These are phyloP conservation scores for Gavia stellata DNA, from an alignment of 2,113 vertebrate species.

Conservation along the genomic window DNA sequence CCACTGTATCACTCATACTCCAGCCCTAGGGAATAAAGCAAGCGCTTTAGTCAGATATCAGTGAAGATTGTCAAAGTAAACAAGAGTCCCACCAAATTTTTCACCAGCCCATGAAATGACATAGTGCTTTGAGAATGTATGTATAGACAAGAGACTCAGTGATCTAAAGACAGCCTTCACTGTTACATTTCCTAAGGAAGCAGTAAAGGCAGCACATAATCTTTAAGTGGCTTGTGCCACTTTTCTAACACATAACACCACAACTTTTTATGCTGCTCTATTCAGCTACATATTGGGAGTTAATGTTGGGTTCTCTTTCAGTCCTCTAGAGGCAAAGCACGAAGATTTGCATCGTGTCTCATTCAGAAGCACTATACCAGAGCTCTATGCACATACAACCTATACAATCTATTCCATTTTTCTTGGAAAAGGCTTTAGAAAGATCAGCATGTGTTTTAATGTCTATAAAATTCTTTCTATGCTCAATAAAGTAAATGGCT, in stretches of 20 bases:
- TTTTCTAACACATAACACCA: not conserved
- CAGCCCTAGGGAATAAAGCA: not conserved
- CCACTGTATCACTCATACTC: not conserved
- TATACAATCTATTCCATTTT: not conserved
- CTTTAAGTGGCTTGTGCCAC: not conserved
- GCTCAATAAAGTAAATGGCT: not conserved
- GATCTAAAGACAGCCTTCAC: not conserved
- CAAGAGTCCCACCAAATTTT: not conserved
- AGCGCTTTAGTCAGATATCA: not conserved
- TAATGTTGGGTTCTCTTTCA: not conserved
- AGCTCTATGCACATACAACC: not conserved
- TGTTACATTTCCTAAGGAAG: not conserved
- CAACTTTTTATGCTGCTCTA: not conserved
- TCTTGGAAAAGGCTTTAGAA: not conserved
- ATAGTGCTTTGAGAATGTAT: not conserved
- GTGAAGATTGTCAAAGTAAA: not conserved
- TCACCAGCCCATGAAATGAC: not conserved
- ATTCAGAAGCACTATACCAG: not conserved
- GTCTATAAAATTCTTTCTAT: not conserved
- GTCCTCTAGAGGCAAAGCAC: not conserved
- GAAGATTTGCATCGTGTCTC: not conserved
- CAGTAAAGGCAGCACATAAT: not conserved
- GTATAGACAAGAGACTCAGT: not conserved
- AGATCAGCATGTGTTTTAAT: not conserved
- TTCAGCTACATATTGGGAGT: not conserved